A percentile compares a stretch with the other conserved stretches of the same genome.
Evolutionary conservation across 2,888 invertebrate genomes (phyloP).

Genomic region (Caenorhabditis auriculariae): DNA sequence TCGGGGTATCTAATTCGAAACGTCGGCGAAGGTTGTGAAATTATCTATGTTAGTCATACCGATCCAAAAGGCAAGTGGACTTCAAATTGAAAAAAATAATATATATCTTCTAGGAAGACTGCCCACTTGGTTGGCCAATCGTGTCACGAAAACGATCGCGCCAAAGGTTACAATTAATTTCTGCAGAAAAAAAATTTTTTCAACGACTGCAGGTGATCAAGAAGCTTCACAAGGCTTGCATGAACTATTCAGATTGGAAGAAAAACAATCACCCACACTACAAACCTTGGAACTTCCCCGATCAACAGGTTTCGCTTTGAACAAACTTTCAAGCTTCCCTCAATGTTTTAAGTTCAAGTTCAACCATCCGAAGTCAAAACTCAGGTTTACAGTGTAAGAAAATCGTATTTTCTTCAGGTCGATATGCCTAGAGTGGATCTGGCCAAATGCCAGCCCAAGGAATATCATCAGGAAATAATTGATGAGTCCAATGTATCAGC

Average conservation of each 20-base stretch:
- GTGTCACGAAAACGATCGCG: conserved; percentile 81
- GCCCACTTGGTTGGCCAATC: conserved; percentile 87
- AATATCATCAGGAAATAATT: conserved; percentile 42
- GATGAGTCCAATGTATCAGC: conserved; percentile 42
- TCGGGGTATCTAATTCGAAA: conserved; percentile 73
- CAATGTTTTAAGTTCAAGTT: neutral
- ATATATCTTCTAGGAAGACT: conserved; percentile 66
- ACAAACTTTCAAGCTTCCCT: neutral
- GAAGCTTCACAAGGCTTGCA: conserved; percentile 77
- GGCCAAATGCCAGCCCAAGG: conserved; percentile 45
- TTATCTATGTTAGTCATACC: conserved; percentile 85
- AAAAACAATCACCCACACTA: conserved; percentile 75
- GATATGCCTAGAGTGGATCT: conserved; percentile 40
- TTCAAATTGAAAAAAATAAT: neutral
- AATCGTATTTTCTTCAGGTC: conserved; percentile 16
- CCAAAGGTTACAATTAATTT: no score
- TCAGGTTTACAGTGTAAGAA: neutral
- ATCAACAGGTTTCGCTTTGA: conserved; percentile 74
- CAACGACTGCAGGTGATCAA: no score
- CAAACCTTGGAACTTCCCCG: conserved; percentile 86
- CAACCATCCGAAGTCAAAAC: neutral
- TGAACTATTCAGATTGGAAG: conserved; percentile 83
- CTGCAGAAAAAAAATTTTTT: no score
- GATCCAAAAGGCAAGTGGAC: conserved; percentile 85
- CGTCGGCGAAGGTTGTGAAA: conserved; percentile 73